Evolutionary conservation across 2,797 vertebrate species (phyloP), one percentile per base, ranked within the genome.

Genomic region (Sandelia bainsii): DNA sequence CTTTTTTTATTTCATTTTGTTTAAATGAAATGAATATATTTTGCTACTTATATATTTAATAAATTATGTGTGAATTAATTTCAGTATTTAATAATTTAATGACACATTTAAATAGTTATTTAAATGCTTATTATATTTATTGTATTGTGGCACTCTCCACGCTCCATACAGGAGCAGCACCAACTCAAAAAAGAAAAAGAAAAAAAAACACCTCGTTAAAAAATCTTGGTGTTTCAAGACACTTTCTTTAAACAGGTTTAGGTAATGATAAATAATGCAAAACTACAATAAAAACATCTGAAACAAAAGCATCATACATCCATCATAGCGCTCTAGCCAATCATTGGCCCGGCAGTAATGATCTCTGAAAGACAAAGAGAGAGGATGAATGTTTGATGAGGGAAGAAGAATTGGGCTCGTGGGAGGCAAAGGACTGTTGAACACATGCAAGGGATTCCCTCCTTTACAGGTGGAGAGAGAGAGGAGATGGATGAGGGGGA

Each of bases 361-460:
- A 90, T 82, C 79, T 81, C 72, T 13, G 52, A 84, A 64, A 89
- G 77, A 90, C 83, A 86, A 84, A 86, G 75, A 68, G 69, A 52
- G 72, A 62, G 53, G 76, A 88, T 89, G 83, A 89, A 91, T 92
- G 80, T 88, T 92, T 89, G 72, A 92, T 91, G 89, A 92, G 76
- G 63, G 45, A 65, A 59, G 85, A 19, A 74, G 69, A 75, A 86
- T 57, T 62, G 51, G 72, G 57, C 84, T 84, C 82, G 63, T 69
- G 80, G 79, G 86, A 90, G 65, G 61, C 1, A 29, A 52, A 61
- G 63, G 57, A 78, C 72, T 2, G 27, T 13, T 39, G 62, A 82
- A 69, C 53, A 72, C 72, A 62, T 79, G 58, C 49, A 5, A 77
- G 82, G 85, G 78, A 85, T 66, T 88, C 65, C 83, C 82, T 23